Percentiles rank a stretch among this genome's conserved stretches.
phyloP scores from a whole-genome alignment of 2,113 vertebrate genomes.

The Tetrao urogallus region DNA sequence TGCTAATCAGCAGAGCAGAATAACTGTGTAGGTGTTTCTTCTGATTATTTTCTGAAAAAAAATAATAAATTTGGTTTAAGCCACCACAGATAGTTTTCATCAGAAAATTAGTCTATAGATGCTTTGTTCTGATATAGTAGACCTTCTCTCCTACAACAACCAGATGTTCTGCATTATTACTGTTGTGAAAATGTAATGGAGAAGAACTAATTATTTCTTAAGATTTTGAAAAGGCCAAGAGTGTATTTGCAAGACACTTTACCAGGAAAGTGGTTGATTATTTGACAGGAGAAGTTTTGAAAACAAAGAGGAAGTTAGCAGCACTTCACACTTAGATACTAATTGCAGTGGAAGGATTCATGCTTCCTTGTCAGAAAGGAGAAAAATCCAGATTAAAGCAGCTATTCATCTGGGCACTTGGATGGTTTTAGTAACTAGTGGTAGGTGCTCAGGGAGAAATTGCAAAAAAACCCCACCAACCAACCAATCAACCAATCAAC shows the following conservation, averaged over 20 bases:
- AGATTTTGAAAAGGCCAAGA: conserved; percentile 32
- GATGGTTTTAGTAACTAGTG: not conserved
- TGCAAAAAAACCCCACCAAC: not conserved
- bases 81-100: not conserved
- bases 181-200: not conserved
- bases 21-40: not conserved
- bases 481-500: not conserved
- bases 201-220: conserved; percentile 35
- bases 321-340: not conserved
- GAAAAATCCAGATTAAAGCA: not conserved
- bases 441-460: not conserved
- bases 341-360: not conserved
- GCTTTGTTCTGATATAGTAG: not conserved
- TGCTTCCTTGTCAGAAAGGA: not conserved
- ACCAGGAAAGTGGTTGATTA: conserved; percentile 8
- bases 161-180: not conserved
- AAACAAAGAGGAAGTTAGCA: not conserved
- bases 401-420: not conserved
- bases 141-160: not conserved
- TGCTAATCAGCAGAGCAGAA: not conserved
- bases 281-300: not conserved
- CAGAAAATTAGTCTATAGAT: not conserved
- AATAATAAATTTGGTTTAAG: not conserved
- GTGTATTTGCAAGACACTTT: not conserved
- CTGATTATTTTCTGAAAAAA: not conserved